Evolutionary conservation across 2,888 invertebrate species (phyloP), one percentile per base, ranked within the genome.

Genomic region (Lagria hirta): DNA sequence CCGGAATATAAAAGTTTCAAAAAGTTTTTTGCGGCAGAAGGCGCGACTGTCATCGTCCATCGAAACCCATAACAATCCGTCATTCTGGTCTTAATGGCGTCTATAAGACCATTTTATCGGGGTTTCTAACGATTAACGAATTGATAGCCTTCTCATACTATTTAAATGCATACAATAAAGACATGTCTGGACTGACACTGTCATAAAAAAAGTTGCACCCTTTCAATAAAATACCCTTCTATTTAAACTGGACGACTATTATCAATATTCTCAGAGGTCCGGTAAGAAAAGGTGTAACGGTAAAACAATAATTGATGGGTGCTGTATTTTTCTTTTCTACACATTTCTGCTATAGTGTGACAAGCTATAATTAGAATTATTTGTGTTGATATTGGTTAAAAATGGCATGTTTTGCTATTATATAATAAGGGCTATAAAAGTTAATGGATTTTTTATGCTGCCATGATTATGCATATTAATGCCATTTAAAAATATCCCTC

Each of bases 391-490:
- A 59, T 49, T 52, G 49, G 49, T 52, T 40, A 50, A 54, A 51
- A 52, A 53, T 54, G 29, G 54, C 60, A 57, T 56, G 60, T 60
- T 54, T 43, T 30, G 41, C 42, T 47, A 50, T 55, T 52, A 54
- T 55, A 54, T 56, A 54, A 57, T 54, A 53, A 55, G 58, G 57
- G 54, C 51, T 49, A 59, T 63, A 62, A 64, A 62, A 61, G 54
- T 53, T 60, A 63, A 64, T 63, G 61, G 62, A 63, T 61, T 64
- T 64, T 64, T 63, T 63, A 61, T 61, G 58, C 62, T 43, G 51
- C 48, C 51, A 51, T 55, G 59, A 62, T 62, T 62, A 60, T 57
- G 59, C 57, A 61, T 61, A 60, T 60, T 60, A 61, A 61, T 58
- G 55, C 40, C 58, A 52, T 57, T 56, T 59, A 54, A 60, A 57